Evolutionary conservation across 2,888 invertebrate species (phyloP), one percentile per base, ranked within the genome.

Genomic region (Scotopteryx bipunctaria): DNA sequence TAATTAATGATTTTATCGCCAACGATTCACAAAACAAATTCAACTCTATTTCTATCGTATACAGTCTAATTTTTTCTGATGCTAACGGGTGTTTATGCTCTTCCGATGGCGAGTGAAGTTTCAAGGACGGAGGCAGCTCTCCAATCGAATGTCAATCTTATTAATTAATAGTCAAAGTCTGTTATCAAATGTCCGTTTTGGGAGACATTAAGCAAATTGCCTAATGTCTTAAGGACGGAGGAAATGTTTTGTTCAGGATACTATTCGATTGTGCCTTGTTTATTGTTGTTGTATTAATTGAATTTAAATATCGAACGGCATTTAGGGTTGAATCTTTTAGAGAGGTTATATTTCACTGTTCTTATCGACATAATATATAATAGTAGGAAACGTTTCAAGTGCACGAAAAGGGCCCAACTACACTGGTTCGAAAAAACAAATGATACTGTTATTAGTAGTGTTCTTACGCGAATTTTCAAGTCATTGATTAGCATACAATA

Each of bases 181-280:
- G 46, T 38, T 55, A 52, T 47, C 36, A 76, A 75, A 72, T 29
- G 52, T 53, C 55, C 55, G 54, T 54, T 55, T 48, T 48, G 54
- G 72, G 80, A 77, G 76, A 80, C 86, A 86, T 88, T 86, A 83
- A 82, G 77, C 83, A 83, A 87, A 86, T 86, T 81, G 79, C 80
- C 77, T 86, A 86, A 87, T 81, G 80, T 76, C 73, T 69, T 63
- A 59, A 43, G 32, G 51, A 52, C 58, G 41, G 54, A 53, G 54
- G 54, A 54, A 54, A 44, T 48, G 52, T 52, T 45, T 48, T 58
- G 57, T 60, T 55, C 40, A 41, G 52, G 45, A 53, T 53, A 60
- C 48, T 56, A 75, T 76, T 83, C 72, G 63, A 76, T 80, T 69
- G 67, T 48, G 56, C 58, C 43, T 50, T 49, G 35, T 61, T 61